These are phyloP conservation scores for Amblyjoppa proteus DNA, from an alignment of 2,888 invertebrate species.

Conservation along the genomic window DNA sequence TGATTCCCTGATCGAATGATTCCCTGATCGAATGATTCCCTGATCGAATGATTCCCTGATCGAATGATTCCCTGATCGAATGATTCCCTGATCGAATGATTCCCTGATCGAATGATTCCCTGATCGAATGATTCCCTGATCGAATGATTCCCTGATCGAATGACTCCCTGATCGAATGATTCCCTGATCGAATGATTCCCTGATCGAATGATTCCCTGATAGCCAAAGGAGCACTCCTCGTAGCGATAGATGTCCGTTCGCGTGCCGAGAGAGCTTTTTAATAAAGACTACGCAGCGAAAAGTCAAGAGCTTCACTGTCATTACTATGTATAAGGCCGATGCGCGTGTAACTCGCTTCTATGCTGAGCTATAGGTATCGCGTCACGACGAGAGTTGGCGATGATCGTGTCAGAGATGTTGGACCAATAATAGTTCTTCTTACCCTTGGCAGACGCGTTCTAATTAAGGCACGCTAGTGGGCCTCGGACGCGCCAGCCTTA, in stretches of 20 bases:
- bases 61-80: no score
- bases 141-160: no score
- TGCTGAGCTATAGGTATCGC: conserved; percentile 9
- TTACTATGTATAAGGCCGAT: not conserved
- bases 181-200: no score
- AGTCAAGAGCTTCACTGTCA: not conserved
- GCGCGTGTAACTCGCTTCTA: not conserved
- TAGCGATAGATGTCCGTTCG: not conserved
- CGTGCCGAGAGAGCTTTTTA: not conserved
- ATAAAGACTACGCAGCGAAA: not conserved
- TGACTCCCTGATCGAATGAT: no score
- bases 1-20: no score
- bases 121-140: no score
- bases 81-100: no score
- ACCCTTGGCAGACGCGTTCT: conserved; percentile 74
- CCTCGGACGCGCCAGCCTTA: conserved; percentile 66
- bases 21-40: no score
- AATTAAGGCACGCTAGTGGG: conserved; percentile 74
- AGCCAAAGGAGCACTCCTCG: not conserved
- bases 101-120: no score
- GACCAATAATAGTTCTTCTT: conserved; percentile 74
- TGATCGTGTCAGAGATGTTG: conserved; percentile 52
- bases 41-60: no score
- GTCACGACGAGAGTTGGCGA: conserved; percentile 63
- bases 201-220: no score